These are phyloP conservation scores for Nycticorax nycticorax DNA, from an alignment of 2,113 vertebrate species.

Conservation along the genomic window DNA sequence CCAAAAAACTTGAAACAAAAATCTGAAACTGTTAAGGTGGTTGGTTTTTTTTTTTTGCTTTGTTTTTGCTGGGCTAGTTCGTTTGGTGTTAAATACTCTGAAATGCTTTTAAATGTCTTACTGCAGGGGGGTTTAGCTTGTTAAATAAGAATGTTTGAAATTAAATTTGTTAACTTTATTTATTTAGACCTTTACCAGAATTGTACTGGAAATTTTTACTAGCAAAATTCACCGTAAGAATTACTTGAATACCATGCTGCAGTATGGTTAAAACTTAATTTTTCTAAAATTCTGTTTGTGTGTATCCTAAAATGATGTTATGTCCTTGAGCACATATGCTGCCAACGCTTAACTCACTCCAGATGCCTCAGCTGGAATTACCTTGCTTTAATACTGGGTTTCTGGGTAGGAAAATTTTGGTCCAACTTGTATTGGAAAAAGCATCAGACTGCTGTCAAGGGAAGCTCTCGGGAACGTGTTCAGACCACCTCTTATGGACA, in stretches of 20 bases:
- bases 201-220: background rate
- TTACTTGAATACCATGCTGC: background rate
- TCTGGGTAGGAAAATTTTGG: background rate
- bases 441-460: background rate
- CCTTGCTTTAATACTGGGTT: background rate
- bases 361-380: background rate
- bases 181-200: background rate
- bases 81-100: background rate
- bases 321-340: background rate
- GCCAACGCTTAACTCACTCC: background rate
- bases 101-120: background rate
- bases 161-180: background rate
- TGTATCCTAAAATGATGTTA: background rate
- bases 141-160: background rate
- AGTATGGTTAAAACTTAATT: background rate
- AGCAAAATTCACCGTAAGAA: background rate
- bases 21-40: background rate
- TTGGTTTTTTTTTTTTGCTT: no score
- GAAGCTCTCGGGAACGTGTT: background rate
- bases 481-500: no score
- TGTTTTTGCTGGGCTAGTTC: background rate
- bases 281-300: background rate
- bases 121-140: background rate
- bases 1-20: background rate
- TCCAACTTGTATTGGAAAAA: background rate